Base-by-base conservation (phyloP, 2,888 invertebrate genomes). In the Clanis bilineata region DNA sequence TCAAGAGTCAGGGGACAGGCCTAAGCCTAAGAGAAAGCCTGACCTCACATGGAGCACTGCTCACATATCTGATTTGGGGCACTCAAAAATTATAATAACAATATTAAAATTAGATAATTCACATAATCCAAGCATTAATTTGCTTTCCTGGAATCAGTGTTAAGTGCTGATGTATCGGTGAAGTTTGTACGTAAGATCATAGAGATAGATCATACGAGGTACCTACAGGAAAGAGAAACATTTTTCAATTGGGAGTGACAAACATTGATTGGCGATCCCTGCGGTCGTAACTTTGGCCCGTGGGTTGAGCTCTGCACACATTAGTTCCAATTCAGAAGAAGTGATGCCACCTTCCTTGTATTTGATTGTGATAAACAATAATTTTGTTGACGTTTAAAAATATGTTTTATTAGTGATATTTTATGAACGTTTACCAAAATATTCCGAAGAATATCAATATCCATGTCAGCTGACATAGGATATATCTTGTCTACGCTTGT, bases 211-310 rank as follows among this genome's bases (percentile, higher is more conserved):
- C n/a, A n/a, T n/a, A n/a, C n/a, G n/a, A n/a, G n/a, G n/a, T n/a
- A n/a, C n/a, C n/a, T n/a, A n/a, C n/a, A n/a, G n/a, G n/a, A n/a
- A 58, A 47, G 18, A 10, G 10, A 32, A 56, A 51, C 18, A 57
- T 45, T 61, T 66, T 61, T 65, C 62, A 68, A 68, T 71, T 69
- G 66, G 64, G 32, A 59, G 61, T 58, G 72, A 66, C 61, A 66
- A 72, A 70, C 64, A 61, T 64, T 72, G 76, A 76, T 80, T 83
- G 76, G 62, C 71, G 61, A 77, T 64, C 79, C 72, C 77, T 79
- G 82, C 69, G 65, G 72, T 72, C 65, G 70, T 65, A 68, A 69
- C 62, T 73, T 71, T 71, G 69, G 71, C 70, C 76, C 61, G 72
- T 68, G 73, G 71, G 72, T 71, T 70, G 69, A 66, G 63, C 68